Conservation (phyloP, 2,888 invertebrate species). For the Digitonthophagus gazella region DNA sequence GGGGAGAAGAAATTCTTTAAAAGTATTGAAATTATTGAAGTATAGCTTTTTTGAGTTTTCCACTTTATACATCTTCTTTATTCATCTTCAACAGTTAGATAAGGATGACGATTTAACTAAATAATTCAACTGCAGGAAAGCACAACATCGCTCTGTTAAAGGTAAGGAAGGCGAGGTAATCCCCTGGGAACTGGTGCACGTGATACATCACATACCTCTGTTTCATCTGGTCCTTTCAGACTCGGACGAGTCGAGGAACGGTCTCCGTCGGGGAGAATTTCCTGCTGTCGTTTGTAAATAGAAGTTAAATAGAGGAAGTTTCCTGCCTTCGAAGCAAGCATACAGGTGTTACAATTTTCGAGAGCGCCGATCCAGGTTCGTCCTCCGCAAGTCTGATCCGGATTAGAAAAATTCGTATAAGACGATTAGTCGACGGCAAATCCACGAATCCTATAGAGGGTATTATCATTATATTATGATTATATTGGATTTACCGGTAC, state of each 20-base stretch:
- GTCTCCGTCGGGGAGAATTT: conserved; percentile 2
- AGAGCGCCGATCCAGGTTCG: neutral
- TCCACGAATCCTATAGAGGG: conserved; percentile 52
- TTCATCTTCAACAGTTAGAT: neutral
- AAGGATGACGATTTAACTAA: neutral
- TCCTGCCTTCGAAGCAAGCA: neutral
- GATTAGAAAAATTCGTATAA: conserved; percentile 53
- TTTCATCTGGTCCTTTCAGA: neutral
- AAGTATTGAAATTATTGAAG: too few relatives aligned
- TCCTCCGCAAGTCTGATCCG: conserved; percentile 30
- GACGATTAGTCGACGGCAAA: conserved; percentile 52
- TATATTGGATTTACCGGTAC: conserved; percentile 52
- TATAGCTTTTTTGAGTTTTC: neutral
- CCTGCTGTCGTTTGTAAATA: neutral
- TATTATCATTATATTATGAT: conserved; percentile 55
- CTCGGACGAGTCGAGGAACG: neutral
- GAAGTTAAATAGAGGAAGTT: conserved; percentile 2
- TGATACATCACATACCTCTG: neutral
- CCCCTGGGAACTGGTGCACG: neutral
- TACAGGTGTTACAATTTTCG: neutral
- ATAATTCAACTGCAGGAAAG: neutral
- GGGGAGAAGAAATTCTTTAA: too few relatives aligned
- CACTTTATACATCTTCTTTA: too few relatives aligned
- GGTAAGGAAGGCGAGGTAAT: neutral
- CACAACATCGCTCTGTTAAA: neutral